Percentiles rank a stretch among this genome's conserved stretches.
Evolutionary conservation across 2,797 vertebrate species (phyloP).

Genomic region (Ceryle rudis): DNA sequence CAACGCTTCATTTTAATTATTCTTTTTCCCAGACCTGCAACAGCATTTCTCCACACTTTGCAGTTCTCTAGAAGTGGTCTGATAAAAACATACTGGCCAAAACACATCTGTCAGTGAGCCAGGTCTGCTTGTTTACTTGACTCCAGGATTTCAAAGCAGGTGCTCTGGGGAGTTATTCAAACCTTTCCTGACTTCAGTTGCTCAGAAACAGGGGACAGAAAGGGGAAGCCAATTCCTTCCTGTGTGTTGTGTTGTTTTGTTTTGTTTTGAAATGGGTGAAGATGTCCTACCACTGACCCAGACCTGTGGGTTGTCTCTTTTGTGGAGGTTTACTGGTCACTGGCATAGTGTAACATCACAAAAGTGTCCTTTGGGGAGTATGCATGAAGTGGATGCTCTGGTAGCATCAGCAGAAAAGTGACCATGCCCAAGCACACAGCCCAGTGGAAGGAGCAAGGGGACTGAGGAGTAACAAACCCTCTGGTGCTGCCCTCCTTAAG

Average conservation of each 20-base stretch:
- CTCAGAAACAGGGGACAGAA: not conserved
- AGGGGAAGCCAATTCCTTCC: not conserved
- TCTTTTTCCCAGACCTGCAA: not conserved
- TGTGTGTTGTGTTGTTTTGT: not conserved
- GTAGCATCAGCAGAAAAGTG: not conserved
- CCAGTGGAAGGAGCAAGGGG: not conserved
- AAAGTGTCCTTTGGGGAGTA: not conserved
- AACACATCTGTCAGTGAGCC: not conserved
- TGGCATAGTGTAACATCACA: not conserved
- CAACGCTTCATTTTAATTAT: slow-evolving; percentile 32
- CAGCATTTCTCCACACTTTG: not conserved
- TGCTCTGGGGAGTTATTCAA: not conserved
- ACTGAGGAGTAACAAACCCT: not conserved
- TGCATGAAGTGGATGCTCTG: not conserved
- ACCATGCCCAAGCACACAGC: not conserved
- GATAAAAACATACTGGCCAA: not conserved
- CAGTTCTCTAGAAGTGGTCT: slow-evolving; percentile 24
- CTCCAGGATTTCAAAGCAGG: not conserved
- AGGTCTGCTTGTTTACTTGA: not conserved
- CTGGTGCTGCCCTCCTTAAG: not conserved
- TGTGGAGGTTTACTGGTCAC: not conserved
- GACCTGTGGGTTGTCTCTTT: rapidly evolving
- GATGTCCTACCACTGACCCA: not conserved
- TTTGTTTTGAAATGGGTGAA: not conserved
- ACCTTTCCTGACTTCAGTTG: not conserved